Percentiles rank a stretch among this genome's conserved stretches.
Conservation (phyloP, 2,888 invertebrate species). For the Eupsilia transversa region DNA sequence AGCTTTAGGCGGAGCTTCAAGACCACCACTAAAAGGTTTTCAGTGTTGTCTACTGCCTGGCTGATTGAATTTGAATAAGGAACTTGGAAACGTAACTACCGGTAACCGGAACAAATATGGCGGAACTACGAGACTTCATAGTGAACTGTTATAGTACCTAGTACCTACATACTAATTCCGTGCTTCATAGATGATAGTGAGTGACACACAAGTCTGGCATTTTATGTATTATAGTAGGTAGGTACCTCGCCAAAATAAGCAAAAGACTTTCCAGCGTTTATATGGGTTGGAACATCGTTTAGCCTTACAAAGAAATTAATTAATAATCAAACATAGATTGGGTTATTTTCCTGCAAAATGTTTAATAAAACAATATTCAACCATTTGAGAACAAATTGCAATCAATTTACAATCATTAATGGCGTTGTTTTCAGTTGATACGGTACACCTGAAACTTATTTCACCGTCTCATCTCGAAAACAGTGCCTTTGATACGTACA, state of each 20-base stretch:
- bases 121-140: conserved; percentile 6
- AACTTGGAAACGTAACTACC: conserved; percentile 43
- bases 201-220: neutral
- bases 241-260: neutral
- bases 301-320: neutral
- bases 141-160: neutral
- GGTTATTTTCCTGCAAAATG: neutral
- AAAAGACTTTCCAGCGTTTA: too few relatives aligned
- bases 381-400: neutral
- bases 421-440: neutral
- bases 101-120: conserved; percentile 30
- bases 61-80: conserved; percentile 64
- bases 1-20: conserved; percentile 41
- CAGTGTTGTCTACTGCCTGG: conserved; percentile 62
- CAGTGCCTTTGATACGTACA: neutral
- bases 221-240: neutral
- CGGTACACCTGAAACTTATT: neutral
- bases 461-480: neutral
- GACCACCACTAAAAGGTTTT: conserved; percentile 69
- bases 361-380: neutral
- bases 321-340: neutral
- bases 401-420: neutral
- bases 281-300: neutral
- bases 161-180: neutral
- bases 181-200: neutral